phyloP scores from a whole-genome alignment of 1,140 invertebrate species.

The Cryptotermes secundus region DNA sequence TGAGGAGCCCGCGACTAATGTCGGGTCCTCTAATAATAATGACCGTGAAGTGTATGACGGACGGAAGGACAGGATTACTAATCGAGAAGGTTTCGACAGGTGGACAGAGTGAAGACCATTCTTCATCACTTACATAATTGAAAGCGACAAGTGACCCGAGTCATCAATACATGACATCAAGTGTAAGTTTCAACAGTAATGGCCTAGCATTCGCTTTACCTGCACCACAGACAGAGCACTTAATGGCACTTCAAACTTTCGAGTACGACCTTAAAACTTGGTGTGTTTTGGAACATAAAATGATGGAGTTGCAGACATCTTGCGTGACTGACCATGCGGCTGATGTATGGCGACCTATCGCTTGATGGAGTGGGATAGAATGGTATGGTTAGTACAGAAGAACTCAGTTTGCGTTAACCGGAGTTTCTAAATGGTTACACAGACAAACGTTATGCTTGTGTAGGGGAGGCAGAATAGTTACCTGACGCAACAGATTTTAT shows the following conservation, averaged over 20 bases:
- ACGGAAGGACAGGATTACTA: not conserved
- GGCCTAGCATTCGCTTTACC: not conserved
- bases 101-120: not conserved
- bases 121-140: not conserved
- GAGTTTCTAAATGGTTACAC: not conserved
- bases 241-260: not conserved
- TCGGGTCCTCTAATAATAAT: not conserved
- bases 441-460: not conserved
- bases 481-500: not conserved
- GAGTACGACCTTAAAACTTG: conserved; percentile 1
- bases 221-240: too few species aligned
- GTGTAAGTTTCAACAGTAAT: not conserved
- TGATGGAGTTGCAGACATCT: not conserved
- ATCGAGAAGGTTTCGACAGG: conserved; percentile 6
- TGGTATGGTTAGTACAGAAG: not conserved
- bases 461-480: not conserved
- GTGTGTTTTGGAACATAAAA: not conserved
- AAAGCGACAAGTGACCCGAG: not conserved
- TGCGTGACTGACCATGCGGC: not conserved
- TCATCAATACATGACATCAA: not conserved
- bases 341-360: conserved; percentile 6
- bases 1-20: not conserved
- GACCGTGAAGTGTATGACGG: not conserved
- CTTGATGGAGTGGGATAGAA: not conserved
- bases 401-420: not conserved